A percentile compares a stretch with the other conserved stretches of the same genome.
These are phyloP conservation scores for Esox lucius DNA, from an alignment of 2,797 vertebrate species.

Conservation along the genomic window DNA sequence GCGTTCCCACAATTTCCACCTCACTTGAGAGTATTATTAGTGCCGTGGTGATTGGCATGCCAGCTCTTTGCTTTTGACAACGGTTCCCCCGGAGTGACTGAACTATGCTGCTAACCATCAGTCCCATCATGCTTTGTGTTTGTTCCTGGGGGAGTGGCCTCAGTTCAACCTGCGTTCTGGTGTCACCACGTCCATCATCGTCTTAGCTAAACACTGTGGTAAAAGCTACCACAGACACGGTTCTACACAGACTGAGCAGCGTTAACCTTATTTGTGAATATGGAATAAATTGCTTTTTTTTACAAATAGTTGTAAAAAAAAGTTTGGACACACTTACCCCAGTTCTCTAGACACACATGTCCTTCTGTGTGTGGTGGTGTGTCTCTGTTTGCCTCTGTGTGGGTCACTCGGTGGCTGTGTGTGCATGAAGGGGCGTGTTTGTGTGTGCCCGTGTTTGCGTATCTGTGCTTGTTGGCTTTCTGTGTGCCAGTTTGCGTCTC, in stretches of 20 bases:
- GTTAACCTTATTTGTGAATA: background rate
- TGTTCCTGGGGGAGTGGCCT: constrained; percentile 37
- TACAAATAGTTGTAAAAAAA: background rate
- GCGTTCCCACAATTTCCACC: constrained; percentile 4
- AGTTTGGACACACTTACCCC: too few species aligned
- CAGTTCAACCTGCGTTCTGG: constrained; percentile 51
- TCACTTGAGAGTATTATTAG: constrained; percentile 48
- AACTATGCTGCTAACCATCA: constrained; percentile 53
- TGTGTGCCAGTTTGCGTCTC: background rate
- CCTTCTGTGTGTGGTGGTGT: too few species aligned
- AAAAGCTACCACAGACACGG: background rate
- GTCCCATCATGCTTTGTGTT: constrained; percentile 54
- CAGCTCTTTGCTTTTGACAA: constrained; percentile 10
- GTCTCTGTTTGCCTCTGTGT: constrained; percentile 3
- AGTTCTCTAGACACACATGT: too few species aligned
- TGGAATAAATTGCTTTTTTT: background rate
- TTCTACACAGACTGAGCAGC: background rate
- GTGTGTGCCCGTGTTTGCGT: too few species aligned
- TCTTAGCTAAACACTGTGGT: constrained; percentile 9
- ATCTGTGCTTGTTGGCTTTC: background rate
- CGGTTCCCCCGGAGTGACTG: constrained; percentile 50
- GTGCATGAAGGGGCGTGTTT: too few species aligned
- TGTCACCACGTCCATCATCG: constrained; percentile 48
- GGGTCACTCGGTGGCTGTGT: background rate
- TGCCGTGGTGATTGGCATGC: constrained; percentile 39